Evolutionary conservation across 2,797 vertebrate species (phyloP), one percentile per base, ranked within the genome.

Genomic region (Neosilurus hyrtlii): DNA sequence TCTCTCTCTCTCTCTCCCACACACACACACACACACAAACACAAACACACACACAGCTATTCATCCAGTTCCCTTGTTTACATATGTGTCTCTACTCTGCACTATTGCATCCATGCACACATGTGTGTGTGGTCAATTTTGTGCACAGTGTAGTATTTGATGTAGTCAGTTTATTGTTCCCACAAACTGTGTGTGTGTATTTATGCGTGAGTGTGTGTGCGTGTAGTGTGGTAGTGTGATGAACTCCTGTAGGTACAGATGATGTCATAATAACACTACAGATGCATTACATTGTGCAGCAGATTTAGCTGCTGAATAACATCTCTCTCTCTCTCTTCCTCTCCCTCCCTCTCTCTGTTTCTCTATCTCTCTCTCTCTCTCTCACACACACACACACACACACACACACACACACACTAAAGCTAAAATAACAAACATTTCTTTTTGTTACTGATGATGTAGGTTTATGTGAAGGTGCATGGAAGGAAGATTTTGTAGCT

Each of bases 181-280:
- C 37, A 72, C 68, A 73, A 73, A 61, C 22, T 61, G 52, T 70
- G 78, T 56, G 61, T 63, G 54, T 80, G 56, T 83, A 76, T 86
- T 37, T 51, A 22, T 30, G 37, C 43, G 52, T 16, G 79, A n/a
- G 66, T 37, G 70, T 56, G 24, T 66, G 59, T 54, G 66, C 26
- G 74, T 79, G 57, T 74, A 75, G 4, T 2, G 3, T 51, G 51
- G 43, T 52, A 37, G 26, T 80, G 7, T 3, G 73, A 82, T 83
- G 81, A 83, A 67, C 79, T 82, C 79, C 57, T 82, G 74, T 74
- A 63, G 62, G 82, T 16, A 73, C 82, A 81, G 80, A 84, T 87
- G 83, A 85, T 87, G 84, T 87, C 77, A 83, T 87, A 63, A 78
- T 83, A 81, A 81, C 63, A 67, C 43, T 35, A 79, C 59, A 18